Conservation (phyloP, 2,797 vertebrate species). For the Paguma larvata region DNA sequence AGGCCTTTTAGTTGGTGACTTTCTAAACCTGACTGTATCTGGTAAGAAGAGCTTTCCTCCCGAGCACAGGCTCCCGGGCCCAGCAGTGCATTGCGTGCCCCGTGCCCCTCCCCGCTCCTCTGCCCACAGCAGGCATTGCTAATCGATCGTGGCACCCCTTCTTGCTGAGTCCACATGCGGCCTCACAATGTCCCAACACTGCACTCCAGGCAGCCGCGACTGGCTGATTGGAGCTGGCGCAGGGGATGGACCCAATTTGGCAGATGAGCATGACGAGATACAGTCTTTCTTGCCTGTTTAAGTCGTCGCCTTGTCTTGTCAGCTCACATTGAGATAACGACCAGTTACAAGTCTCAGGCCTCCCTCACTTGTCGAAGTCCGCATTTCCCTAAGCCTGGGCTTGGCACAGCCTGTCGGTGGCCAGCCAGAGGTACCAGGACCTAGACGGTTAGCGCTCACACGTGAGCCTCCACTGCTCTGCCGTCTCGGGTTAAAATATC, state of each 20-base stretch:
- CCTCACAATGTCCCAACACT: neutral
- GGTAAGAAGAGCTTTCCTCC: neutral
- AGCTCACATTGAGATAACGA: conserved; percentile 11
- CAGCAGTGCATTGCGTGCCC: accelerated
- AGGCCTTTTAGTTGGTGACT: neutral
- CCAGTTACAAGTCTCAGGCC: neutral
- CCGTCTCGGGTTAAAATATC: neutral
- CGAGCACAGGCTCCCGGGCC: neutral
- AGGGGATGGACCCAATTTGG: neutral
- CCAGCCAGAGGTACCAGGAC: neutral
- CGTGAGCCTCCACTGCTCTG: neutral
- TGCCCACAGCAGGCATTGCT: neutral
- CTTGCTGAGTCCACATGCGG: neutral
- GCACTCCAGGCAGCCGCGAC: neutral
- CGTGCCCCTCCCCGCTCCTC: too few species aligned
- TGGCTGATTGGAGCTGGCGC: neutral
- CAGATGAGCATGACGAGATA: neutral
- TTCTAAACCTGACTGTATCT: neutral
- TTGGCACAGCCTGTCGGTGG: neutral
- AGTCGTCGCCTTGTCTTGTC: conserved; percentile 31
- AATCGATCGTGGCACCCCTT: neutral
- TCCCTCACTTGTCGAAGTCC: neutral
- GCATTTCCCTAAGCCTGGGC: neutral
- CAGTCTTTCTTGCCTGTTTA: neutral
- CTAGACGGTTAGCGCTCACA: neutral